A percentile compares a stretch with the other conserved stretches of the same genome.
These are phyloP conservation scores for Dryadula phaetusa DNA, from an alignment of 2,888 invertebrate species.

Conservation along the genomic window DNA sequence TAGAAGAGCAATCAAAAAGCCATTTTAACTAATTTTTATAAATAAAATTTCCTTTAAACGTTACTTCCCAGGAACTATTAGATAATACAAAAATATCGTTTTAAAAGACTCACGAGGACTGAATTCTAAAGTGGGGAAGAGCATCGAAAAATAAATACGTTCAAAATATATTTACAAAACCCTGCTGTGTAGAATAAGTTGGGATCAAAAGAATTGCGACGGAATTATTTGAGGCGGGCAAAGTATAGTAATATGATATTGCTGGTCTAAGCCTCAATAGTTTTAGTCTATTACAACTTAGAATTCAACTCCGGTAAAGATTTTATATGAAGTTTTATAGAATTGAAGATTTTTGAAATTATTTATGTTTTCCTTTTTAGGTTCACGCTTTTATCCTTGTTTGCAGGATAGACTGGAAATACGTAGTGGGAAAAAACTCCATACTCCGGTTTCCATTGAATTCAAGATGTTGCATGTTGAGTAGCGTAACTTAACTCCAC, in stretches of 20 bases:
- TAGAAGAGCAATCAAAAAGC: neutral
- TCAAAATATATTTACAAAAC: conserved; percentile 35
- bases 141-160: conserved; percentile 32
- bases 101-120: conserved; percentile 13
- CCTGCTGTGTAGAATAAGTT: conserved; percentile 41
- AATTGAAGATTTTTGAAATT: too few relatives aligned
- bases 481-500: too few relatives aligned
- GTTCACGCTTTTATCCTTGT: too few relatives aligned
- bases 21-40: neutral
- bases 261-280: conserved; percentile 43
- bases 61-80: conserved; percentile 5
- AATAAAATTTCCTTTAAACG: neutral
- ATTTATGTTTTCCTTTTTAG: neutral
- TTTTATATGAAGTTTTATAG: conserved; percentile 1
- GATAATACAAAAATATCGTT: conserved; percentile 13
- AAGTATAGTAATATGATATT: conserved; percentile 41
- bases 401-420: too few relatives aligned
- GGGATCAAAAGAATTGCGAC: conserved; percentile 45
- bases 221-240: conserved; percentile 39
- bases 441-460: too few relatives aligned
- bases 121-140: conserved; percentile 21
- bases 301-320: neutral
- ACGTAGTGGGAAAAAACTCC: too few relatives aligned
- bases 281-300: conserved; percentile 25
- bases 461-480: too few relatives aligned